Evolutionary conservation across 2,888 invertebrate species (phyloP).

Genomic region (Drosophila antonietae): DNA sequence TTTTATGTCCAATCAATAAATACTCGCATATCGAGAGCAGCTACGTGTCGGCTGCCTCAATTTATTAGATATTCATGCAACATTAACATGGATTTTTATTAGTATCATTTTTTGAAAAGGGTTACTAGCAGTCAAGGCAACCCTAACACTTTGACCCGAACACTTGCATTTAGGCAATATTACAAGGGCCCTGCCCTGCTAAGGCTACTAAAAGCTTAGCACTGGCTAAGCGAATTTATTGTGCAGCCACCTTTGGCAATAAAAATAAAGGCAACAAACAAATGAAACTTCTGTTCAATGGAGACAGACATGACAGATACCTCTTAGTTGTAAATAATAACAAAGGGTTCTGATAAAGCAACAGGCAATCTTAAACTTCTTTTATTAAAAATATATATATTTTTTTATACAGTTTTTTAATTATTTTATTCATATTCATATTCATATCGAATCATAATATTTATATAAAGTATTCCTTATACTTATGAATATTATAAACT

Average conservation of each 20-base stretch:
- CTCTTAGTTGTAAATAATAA: background rate
- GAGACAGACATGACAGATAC: background rate
- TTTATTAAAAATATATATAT: no score
- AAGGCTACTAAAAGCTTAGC: conserved; percentile 57
- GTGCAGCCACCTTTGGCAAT: conserved; percentile 51
- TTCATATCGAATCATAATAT: background rate
- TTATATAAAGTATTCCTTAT: background rate
- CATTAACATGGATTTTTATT: conserved; percentile 81
- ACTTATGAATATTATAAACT: background rate
- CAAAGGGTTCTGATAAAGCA: no score
- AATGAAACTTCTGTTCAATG: background rate
- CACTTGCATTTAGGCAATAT: conserved; percentile 33
- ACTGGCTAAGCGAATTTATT: conserved; percentile 65
- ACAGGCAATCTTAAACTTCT: no score
- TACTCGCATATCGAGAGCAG: conserved; percentile 28
- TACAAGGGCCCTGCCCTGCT: conserved; percentile 11
- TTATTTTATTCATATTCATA: background rate
- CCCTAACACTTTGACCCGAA: conserved; percentile 11
- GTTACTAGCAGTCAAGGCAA: conserved; percentile 40
- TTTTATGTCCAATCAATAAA: conserved; percentile 80
- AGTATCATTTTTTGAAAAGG: conserved; percentile 80
- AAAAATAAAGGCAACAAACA: conserved; percentile 31
- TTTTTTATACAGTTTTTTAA: no score
- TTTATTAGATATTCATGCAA: conserved; percentile 80
- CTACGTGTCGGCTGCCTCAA: conserved; percentile 75